phyloP scores from a whole-genome alignment of 2,888 invertebrate genomes.

The Pyrocoelia pectoralis region DNA sequence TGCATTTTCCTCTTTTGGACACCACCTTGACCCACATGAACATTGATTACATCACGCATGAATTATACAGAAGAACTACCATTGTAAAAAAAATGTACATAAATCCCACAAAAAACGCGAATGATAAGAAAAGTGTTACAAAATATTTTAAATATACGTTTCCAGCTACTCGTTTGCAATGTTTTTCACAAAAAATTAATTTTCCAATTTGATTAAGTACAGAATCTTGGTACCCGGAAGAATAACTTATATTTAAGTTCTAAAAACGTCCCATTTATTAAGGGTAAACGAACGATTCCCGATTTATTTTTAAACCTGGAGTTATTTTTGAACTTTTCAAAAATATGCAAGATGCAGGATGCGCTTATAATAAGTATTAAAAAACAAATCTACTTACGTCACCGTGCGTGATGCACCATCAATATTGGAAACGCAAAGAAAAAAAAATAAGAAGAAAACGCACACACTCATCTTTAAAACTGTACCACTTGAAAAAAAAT shows the following conservation, averaged over 20 bases:
- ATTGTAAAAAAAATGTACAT: not conserved
- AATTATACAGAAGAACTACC: not conserved
- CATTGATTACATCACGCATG: not conserved
- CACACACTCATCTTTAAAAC: not conserved
- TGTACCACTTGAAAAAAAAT: not conserved
- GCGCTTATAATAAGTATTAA: not conserved
- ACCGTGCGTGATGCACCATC: constrained; percentile 14
- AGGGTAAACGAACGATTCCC: constrained; percentile 37
- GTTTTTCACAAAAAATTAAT: not conserved
- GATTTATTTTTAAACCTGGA: constrained; percentile 29
- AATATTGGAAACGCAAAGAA: not conserved
- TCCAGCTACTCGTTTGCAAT: too few species aligned
- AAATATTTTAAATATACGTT: not conserved
- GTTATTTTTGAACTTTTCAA: constrained; percentile 18
- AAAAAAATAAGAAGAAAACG: not conserved
- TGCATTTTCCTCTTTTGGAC: constrained; percentile 12
- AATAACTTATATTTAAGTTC: not conserved
- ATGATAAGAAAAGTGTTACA: not conserved
- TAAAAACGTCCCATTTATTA: constrained; percentile 22
- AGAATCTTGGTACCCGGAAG: too few species aligned
- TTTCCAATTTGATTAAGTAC: not conserved
- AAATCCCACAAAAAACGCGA: not conserved
- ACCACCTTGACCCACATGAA: constrained; percentile 6
- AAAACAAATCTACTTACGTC: constrained; percentile 20
- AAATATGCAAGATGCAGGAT: not conserved